Percentiles rank a stretch among this genome's conserved stretches.
Conservation (phyloP, 2,888 invertebrate genomes). For the Scaptomyza reducta region DNA sequence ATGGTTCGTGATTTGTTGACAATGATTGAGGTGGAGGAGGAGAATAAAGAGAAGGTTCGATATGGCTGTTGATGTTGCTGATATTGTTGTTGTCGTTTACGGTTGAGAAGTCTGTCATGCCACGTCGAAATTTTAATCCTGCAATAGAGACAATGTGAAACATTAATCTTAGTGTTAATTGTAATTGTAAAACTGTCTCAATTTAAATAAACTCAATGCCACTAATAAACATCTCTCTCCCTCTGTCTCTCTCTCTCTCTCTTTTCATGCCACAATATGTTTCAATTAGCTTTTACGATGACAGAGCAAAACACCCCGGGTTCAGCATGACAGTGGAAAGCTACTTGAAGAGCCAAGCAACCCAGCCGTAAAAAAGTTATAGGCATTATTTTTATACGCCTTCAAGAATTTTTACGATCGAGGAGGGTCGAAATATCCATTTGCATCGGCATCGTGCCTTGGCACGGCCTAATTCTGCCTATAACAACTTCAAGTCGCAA, state of each 20-base stretch:
- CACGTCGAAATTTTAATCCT: conserved; percentile 84
- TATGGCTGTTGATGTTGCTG: conserved; percentile 80
- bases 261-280: conserved; percentile 38
- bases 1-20: conserved; percentile 71
- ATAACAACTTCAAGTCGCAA: conserved; percentile 32
- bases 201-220: conserved; percentile 37
- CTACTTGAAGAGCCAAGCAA: not conserved
- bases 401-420: conserved; percentile 53
- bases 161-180: conserved; percentile 10
- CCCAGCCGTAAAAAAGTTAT: conserved; percentile 40
- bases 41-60: conserved; percentile 82
- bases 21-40: conserved; percentile 63
- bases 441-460: not conserved
- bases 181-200: conserved; percentile 46
- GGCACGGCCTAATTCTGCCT: conserved; percentile 3
- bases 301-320: conserved; percentile 17
- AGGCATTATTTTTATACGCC: conserved; percentile 66
- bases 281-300: conserved; percentile 72
- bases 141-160: conserved; percentile 46
- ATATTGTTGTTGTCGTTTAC: conserved; percentile 78
- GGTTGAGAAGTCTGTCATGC: conserved; percentile 85
- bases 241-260: not conserved
- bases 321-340: not conserved
- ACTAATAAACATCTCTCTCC: conserved; percentile 50
- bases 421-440: conserved; percentile 5